Evolutionary conservation across 2,797 vertebrate genomes (phyloP), one percentile per base, ranked within the genome.

Genomic region (Okamejei kenojei): DNA sequence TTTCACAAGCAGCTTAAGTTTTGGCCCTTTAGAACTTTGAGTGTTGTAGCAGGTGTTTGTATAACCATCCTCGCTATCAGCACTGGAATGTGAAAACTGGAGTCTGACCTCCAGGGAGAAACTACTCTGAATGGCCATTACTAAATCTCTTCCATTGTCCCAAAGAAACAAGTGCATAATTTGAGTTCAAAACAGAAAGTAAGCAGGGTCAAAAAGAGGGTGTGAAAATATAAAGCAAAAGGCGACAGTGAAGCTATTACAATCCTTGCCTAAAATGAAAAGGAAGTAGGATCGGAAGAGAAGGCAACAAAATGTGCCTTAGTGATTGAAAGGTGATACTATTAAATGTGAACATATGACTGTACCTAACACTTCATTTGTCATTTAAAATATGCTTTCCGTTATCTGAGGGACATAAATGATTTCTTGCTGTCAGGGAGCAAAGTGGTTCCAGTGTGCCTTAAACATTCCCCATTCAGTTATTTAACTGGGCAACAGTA

Each of bases 11-110:
- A 94, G 93, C 93, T 93, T 82, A 93, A 93, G 58, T 88, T 93
- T 94, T 94, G 78, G 94, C 38, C 94, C 94, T 84, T 95, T 93
- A 15, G 93, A 94, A 94, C 84, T 77, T 54, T 91, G 95, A 94
- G 94, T 95, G 94, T 94, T 80, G 95, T 94, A 95, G 88, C 94
- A 96, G 95, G 95, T 95, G 94, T 94, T 95, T 94, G 95, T 95
- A 95, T 93, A 1, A 35, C 94, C 74, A 94, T 95, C 94, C 82
- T 94, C 91, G 93, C 93, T 94, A 54, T 93, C 93, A 58, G 93
- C 94, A 94, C 88, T 94, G 94, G 94, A 95, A 94, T 78, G 58
- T 93, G 93, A 90, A 92, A 94, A 95, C 93, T 65, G 91, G 32
- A 38, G 19, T 77, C 45, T 45, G 93, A 78, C 65, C 61, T 82